Evolutionary conservation across 2,797 vertebrate species (phyloP), one percentile per base, ranked within the genome.

Genomic region (Acanthurus lineatus): DNA sequence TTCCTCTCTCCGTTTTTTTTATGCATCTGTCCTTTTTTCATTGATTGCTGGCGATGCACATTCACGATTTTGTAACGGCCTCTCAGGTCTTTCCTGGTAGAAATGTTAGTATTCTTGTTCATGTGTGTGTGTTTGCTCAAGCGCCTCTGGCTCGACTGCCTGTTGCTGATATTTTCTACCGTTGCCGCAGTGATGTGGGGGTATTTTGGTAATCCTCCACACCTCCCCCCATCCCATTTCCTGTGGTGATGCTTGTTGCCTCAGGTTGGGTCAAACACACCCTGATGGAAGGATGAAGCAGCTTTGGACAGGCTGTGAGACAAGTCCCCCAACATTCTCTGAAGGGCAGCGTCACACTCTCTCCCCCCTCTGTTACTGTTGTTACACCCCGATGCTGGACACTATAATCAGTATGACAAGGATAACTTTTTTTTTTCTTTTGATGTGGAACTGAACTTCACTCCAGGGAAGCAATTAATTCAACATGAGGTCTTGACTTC

Each of bases 391-490:
- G 73, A 48, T 12, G 69, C 54, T 69, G 48, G 61, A 42, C 49
- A 16, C 69, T 44, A 44, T 49, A 35, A 61, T 68, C 66, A 44
- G 35, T 9, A 6, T 9, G 48, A 58, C 62, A 63, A 49, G 40
- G 9, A 63, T 25, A 65, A 54, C 40, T 20, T 52, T 42, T 42
- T 40, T 42, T 11, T 42, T 11, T 42, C 10, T 42, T 42, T 42
- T 42, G 40, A 42, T 42, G 40, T 2, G 40, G 40, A 42, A 42
- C 40, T 32, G 32, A 65, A 54, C 40, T 20, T 52, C 63, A 81
- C 86, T 86, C 81, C 52, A 64, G 86, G 83, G 85, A 92, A 20
- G 77, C 77, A 87, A 89, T 90, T 88, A 88, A 88, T 74, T 61
- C 65, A 67, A 82, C 73, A 59, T 68, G 45, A 81, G 73, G 53